Evolutionary conservation across 2,113 vertebrate species (phyloP), one percentile per base, ranked within the genome.

Genomic region (Cynocephalus volans): DNA sequence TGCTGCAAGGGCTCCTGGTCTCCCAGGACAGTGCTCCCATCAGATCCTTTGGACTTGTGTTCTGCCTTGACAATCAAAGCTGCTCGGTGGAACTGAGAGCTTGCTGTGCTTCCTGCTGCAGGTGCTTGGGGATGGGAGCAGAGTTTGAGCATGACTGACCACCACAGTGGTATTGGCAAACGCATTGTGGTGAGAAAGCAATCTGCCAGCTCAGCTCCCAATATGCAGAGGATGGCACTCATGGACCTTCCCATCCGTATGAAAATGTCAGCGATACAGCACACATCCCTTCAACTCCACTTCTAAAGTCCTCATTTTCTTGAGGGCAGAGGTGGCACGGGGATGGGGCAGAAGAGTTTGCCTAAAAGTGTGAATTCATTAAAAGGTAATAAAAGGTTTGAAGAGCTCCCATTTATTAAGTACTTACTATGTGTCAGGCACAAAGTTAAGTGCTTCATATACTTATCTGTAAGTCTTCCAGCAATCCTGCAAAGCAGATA

Each of bases 171-270:
- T 52, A 70, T 23, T 45, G 67, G 84, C 0, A 15, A 90, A 60
- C 1, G 0, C 31, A 67, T 50, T 0, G 3, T n/a, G 4, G 31
- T 48, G 60, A 91, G 86, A 58, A 82, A 88, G 67, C 12, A 88
- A 52, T 75, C 62, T 52, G 26, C 23, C 94, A 90, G 36, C 82
- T 97, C 50, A 56, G 41, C 60, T 81, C 56, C 93, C 70, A 48
- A 2, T 17, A 54, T 67, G 65, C 62, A 96, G 12, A 52, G 67
- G 69, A 65, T 15, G 79, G 31, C 56, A 33, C 60, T 76, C 31
- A 93, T 31, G 70, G 50, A 48, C 19, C 56, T 54, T 2, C 24
- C 65, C 21, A 2, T 77, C 54, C 67, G 41, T 50, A 48, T 73
- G 88, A 91, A 76, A 70, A 84, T 91, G 62, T 56, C 67, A 81